Evolutionary conservation across 2,888 invertebrate genomes (phyloP).

Genomic region (Spicauda simplicius): DNA sequence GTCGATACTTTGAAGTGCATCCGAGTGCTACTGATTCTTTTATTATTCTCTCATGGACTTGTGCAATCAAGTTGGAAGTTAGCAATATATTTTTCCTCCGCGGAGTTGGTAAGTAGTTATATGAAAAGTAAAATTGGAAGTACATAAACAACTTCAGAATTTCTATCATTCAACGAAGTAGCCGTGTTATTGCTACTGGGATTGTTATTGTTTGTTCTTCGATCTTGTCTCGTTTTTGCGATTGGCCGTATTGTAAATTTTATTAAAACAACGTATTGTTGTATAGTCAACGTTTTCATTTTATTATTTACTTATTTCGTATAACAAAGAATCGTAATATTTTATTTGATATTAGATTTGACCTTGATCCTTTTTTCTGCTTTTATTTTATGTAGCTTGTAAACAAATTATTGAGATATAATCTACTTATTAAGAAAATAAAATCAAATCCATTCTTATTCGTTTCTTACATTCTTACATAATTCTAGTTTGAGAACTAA

Average conservation of each 20-base stretch:
- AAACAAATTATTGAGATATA: no score
- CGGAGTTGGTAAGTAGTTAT: slow-evolving; percentile 7
- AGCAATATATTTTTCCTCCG: slow-evolving; percentile 1
- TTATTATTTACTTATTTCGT: neutral
- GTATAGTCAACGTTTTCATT: no score
- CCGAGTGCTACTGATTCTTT: slow-evolving; percentile 68
- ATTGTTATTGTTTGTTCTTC: slow-evolving; percentile 3
- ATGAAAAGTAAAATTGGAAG: slow-evolving; percentile 4
- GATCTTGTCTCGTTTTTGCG: neutral
- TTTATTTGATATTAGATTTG: no score
- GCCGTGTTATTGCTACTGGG: slow-evolving; percentile 5
- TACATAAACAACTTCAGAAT: slow-evolving; percentile 1
- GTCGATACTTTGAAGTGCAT: slow-evolving; percentile 57
- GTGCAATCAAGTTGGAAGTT: slow-evolving; percentile 52
- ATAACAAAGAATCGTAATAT: no score
- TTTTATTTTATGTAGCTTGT: neutral
- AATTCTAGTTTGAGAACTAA: neutral
- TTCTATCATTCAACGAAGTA: neutral
- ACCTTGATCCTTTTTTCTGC: neutral
- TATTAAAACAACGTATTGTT: neutral
- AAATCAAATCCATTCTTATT: neutral
- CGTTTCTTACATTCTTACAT: neutral
- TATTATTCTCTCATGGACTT: slow-evolving; percentile 70
- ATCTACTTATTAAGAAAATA: neutral
- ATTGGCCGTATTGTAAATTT: neutral